phyloP scores from a whole-genome alignment of 2,888 invertebrate species.

The Aethes cnicana region DNA sequence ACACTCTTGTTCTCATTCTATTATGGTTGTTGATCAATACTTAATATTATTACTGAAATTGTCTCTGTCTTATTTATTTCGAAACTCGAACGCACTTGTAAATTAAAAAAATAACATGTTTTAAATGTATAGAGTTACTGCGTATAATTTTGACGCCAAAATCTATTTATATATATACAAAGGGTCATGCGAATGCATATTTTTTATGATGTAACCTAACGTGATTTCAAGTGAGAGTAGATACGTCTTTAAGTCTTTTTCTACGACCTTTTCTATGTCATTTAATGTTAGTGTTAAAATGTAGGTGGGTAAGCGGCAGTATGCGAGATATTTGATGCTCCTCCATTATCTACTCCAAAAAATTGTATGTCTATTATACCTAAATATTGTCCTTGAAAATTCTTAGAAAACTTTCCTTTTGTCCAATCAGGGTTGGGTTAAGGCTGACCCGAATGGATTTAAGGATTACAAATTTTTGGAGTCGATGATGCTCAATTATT shows the following conservation, averaged over 20 bases:
- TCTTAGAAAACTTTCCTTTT: no score
- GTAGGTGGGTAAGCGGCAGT: no score
- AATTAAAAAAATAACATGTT: not conserved
- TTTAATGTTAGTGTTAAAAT: slow-evolving; percentile 74
- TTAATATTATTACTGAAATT: slow-evolving; percentile 4
- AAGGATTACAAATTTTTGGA: not conserved
- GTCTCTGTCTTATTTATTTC: not conserved
- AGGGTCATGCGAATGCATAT: slow-evolving; percentile 38
- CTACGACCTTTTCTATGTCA: slow-evolving; percentile 79
- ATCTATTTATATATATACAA: slow-evolving; percentile 3
- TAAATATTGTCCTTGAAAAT: no score
- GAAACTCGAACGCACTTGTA: not conserved
- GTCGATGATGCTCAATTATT: not conserved
- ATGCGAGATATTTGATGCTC: no score
- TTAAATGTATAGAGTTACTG: not conserved
- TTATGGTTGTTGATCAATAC: slow-evolving; percentile 46
- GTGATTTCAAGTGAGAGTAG: slow-evolving; percentile 79
- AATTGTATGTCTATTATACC: no score
- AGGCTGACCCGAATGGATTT: no score
- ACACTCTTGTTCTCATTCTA: slow-evolving; percentile 53
- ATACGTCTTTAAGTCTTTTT: slow-evolving; percentile 69
- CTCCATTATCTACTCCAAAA: not conserved
- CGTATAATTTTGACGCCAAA: slow-evolving; percentile 1
- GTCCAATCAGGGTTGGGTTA: no score
- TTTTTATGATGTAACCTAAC: slow-evolving; percentile 65